Evolutionary conservation across 2,797 vertebrate species (phyloP).

Genomic region (Hypotaenidia okinawae): DNA sequence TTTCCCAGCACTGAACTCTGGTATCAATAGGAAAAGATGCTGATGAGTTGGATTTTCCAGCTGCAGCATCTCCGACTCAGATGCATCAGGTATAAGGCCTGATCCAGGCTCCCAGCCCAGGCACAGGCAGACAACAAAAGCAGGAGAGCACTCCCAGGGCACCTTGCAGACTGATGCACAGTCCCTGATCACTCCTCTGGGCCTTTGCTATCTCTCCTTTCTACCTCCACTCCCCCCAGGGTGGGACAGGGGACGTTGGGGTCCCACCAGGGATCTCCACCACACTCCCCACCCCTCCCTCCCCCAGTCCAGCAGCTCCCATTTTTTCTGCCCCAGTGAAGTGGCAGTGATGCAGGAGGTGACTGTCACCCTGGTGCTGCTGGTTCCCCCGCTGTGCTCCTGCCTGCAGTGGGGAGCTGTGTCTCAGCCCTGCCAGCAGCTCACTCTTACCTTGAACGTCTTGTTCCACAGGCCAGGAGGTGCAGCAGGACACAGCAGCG

Average conservation of each 20-base stretch:
- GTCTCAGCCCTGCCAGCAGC: fast-evolving
- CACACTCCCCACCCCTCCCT: no score
- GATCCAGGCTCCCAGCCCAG: neutral
- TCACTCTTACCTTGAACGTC: conserved; percentile 35
- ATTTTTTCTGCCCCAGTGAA: neutral
- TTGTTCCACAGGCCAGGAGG: neutral
- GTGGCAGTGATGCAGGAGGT: neutral
- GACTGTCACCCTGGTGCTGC: neutral
- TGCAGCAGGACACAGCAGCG: neutral
- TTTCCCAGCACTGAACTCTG: neutral
- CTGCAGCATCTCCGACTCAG: fast-evolving
- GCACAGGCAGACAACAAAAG: neutral
- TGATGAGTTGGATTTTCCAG: neutral
- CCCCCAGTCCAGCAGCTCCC: neutral
- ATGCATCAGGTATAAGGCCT: fast-evolving
- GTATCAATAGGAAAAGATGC: neutral
- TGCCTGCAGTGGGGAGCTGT: neutral
- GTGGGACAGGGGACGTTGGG: neutral
- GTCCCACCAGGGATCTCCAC: neutral
- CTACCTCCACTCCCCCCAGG: neutral
- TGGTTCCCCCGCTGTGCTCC: fast-evolving
- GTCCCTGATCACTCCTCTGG: neutral
- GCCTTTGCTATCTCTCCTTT: neutral
- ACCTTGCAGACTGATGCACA: neutral
- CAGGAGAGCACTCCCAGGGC: neutral